Base-by-base conservation (phyloP, 2,797 vertebrate species). In the Spinus pinus region DNA sequence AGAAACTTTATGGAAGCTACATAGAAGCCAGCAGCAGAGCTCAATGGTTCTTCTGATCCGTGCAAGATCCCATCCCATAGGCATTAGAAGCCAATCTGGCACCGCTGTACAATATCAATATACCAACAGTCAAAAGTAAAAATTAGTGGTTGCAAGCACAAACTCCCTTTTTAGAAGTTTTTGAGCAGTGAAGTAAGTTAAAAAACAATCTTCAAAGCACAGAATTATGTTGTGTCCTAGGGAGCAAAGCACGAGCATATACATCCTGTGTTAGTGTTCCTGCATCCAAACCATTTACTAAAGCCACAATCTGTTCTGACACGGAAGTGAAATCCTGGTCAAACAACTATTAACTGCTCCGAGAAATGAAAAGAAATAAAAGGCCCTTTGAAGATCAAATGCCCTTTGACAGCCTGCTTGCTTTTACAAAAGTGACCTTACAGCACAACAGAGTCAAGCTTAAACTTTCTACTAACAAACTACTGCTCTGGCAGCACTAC, bases 261-360 rank as follows among this genome's bases (percentile, higher is more conserved):
- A 95, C 96, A 91, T 95, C 96, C 96, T 93, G 89, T 62, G 70
- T 86, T 88, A 74, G 78, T 91, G 88, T 91, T 95, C 71, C 90
- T 95, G 77, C 88, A 93, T 84, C 85, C 82, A 95, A 95, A 88
- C 37, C 85, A 78, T 79, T 95, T 86, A 91, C 80, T 81, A 31
- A 96, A 97, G 96, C 86, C 94, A 95, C 94, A 96, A 46, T 93
- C 95, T 88, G 84, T 89, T 95, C 93, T 86, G 90, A 97, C 91
- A 95, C 47, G 16, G 95, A 97, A 93, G 92, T 93, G 66, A 85
- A 57, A 66, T 94, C 91, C 93, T 95, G 67, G 62, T 74, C 86
- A 84, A 96, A 95, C 37, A 79, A 61, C 47, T 66, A 89, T 44
- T 86, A 86, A 90, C 79, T 83, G 65, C 79, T 90, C 86, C n/a